A percentile compares a stretch with the other conserved stretches of the same genome.
Conservation (phyloP, 2,888 invertebrate species). For the Alviniconcha strummeri region DNA sequence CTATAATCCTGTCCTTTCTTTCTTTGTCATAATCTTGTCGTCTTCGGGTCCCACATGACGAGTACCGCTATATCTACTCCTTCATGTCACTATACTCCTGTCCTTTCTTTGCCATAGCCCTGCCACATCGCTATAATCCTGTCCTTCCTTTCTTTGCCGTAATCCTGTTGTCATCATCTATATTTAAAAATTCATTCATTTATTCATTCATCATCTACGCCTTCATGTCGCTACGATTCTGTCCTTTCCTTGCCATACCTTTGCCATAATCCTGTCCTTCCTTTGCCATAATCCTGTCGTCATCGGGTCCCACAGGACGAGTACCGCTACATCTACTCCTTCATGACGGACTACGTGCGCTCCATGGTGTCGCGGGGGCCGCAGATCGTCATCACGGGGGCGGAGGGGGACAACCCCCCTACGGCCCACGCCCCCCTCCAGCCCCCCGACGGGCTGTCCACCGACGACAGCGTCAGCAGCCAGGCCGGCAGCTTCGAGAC, state of each 20-base stretch:
- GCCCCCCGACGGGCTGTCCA: conserved; percentile 21
- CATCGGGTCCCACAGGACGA: conserved; percentile 57
- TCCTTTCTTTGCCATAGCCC: not conserved
- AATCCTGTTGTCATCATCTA: too few species aligned
- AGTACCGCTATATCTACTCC: conserved; percentile 70
- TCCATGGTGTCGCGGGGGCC: conserved; percentile 53
- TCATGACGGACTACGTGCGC: conserved; percentile 59
- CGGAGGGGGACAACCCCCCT: conserved; percentile 48
- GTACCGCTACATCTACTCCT: conserved; percentile 70
- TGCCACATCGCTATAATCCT: too few species aligned
- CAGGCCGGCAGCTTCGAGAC: conserved; percentile 46
- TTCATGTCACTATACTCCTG: conserved; percentile 51
- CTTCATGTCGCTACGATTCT: too few species aligned
- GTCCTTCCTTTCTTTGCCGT: too few species aligned
- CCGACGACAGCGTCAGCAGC: conserved; percentile 39
- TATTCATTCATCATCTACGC: too few species aligned
- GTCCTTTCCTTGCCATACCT: too few species aligned
- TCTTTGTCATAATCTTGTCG: too few species aligned
- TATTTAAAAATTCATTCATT: conserved; percentile 19
- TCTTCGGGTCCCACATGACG: conserved; percentile 53
- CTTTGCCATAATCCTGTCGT: too few species aligned
- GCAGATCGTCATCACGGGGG: conserved; percentile 56
- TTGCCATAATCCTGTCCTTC: too few species aligned
- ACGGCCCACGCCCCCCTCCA: conserved; percentile 9
- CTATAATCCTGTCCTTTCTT: not conserved